A percentile compares a stretch with the other conserved stretches of the same genome.
These are phyloP conservation scores for Chionomys nivalis DNA, from an alignment of 2,113 vertebrate genomes.

Conservation along the genomic window DNA sequence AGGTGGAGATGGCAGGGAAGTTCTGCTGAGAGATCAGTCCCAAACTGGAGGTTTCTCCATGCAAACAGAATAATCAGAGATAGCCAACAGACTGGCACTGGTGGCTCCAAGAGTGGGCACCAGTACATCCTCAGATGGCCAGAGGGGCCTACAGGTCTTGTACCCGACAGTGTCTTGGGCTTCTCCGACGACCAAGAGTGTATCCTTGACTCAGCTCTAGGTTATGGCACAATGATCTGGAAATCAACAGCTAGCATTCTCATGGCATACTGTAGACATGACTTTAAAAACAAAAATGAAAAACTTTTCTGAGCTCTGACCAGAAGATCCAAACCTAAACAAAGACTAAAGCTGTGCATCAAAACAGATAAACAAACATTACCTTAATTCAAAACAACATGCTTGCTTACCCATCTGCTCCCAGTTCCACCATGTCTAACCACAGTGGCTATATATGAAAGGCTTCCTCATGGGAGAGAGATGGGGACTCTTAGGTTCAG, in stretches of 20 bases:
- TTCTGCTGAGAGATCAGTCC: not conserved
- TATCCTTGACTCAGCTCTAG: not conserved
- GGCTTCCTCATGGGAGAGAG: not conserved
- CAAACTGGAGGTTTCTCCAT: not conserved
- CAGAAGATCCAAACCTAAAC: slow-evolving; percentile 5
- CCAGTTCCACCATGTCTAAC: not conserved
- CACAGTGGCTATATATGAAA: not conserved
- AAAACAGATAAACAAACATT: not conserved
- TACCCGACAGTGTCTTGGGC: too few relatives aligned
- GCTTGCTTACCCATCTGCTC: not conserved
- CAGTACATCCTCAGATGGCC: not conserved
- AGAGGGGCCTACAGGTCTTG: not conserved
- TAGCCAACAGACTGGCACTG: not conserved
- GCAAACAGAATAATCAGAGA: not conserved
- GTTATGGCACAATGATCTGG: not conserved
- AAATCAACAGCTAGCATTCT: not conserved
- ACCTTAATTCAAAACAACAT: slow-evolving; percentile 34
- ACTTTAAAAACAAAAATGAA: too few relatives aligned
- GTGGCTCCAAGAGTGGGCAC: not conserved
- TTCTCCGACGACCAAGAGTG: not conserved
- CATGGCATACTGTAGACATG: not conserved
- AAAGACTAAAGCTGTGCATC: not conserved
- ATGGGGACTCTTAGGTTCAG: not conserved
- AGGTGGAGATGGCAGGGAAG: not conserved
- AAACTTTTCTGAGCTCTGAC: not conserved